Percentiles rank a stretch among this genome's conserved stretches.
Conservation (phyloP, 2,888 invertebrate species). For the Protonemura montana region DNA sequence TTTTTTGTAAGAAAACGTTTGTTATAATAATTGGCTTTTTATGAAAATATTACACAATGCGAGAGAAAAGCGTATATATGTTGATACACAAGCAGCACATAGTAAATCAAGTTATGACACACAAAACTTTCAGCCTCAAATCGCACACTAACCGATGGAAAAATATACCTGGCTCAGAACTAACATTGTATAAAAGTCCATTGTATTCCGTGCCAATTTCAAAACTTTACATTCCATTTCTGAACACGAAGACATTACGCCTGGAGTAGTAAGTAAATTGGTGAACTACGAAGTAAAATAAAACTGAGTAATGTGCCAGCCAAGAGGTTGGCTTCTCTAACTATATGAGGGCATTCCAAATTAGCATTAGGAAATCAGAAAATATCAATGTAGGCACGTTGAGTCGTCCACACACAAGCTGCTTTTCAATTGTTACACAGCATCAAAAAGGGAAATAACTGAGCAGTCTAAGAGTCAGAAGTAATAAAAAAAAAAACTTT, state of each 20-base stretch:
- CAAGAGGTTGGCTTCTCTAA: not conserved
- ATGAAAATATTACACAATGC: slow-evolving; percentile 26
- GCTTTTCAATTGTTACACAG: not conserved
- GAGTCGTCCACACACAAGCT: not conserved
- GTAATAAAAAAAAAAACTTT: not conserved
- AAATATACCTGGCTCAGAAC: slow-evolving; percentile 2
- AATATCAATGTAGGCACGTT: not conserved
- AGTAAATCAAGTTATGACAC: slow-evolving; percentile 14
- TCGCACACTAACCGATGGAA: slow-evolving; percentile 18
- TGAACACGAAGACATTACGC: not conserved
- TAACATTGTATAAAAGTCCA: not conserved
- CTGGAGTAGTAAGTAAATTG: not conserved
- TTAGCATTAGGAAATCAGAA: not conserved
- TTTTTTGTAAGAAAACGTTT: slow-evolving; percentile 14
- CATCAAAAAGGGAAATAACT: not conserved
- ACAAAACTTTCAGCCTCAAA: slow-evolving; percentile 19
- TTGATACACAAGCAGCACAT: not conserved
- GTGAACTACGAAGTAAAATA: not conserved
- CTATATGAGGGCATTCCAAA: not conserved
- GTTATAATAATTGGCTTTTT: slow-evolving; percentile 25
- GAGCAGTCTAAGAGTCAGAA: too few relatives aligned
- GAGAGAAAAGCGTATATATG: slow-evolving; percentile 8
- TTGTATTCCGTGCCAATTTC: not conserved
- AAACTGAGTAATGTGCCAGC: not conserved
- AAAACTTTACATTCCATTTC: not conserved